Base-by-base conservation (phyloP, 2,888 invertebrate species). In the Pollenia amentaria region DNA sequence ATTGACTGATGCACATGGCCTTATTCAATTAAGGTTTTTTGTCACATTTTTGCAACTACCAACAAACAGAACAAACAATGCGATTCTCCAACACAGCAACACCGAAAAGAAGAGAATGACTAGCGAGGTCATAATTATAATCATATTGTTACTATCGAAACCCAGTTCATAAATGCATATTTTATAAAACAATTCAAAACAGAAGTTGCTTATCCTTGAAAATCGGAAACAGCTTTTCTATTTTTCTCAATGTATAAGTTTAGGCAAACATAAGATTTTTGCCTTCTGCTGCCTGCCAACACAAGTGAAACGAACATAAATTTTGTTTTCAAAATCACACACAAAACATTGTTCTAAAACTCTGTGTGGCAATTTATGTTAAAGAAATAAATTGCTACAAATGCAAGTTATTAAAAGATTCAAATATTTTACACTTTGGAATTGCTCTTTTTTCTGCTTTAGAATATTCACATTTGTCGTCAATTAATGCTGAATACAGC, bases 371-470 rank as follows among this genome's bases (percentile, higher is more conserved):
- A 60, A 60, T 67, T 65, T 57, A 48, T 40, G 48, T 67, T 40
- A n/a, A 46, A 40, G 21, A 44, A 60, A 82, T 51, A 75, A 67
- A 81, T 57, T 57, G 73, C 38, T 60, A 18, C 48, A 67, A 65
- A 72, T 80, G 29, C 48, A 64, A 72, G 40, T 72, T 55, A 64
- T 73, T 72, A 53, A 72, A 55, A 65, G 46, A 55, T 72, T 65
- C 46, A 44, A 46, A 60, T n/a, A 60, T n/a, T 72, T 57, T 21
- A n/a, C 40, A 40, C 29, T 16, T 48, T 8, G 29, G 48, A 67
- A n/a, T 48, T 67, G n/a, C 3, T 67, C 29, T 12, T 48, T 46
- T 67, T 67, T 14, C 21, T 18, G 0, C 11, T 51, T 48, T 14
- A n/a, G 7, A n/a, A 38, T 51, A 29, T 16, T 29, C 16, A 38